Conservation (phyloP, 2,888 invertebrate genomes). For the Heliconius charithonia region DNA sequence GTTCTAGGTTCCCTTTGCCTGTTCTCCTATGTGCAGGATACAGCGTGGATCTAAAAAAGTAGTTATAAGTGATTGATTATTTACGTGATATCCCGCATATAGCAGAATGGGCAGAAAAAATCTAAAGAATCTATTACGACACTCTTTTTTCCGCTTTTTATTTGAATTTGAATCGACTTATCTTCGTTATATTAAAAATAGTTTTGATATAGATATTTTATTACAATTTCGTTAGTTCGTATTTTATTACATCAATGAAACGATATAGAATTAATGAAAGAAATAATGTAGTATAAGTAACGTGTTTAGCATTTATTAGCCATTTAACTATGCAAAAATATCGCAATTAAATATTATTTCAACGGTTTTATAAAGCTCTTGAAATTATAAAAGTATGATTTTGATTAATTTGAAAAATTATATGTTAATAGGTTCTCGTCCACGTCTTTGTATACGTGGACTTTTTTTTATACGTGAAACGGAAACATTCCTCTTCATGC, state of each 20-base stretch:
- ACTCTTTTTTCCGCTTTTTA: too few relatives aligned
- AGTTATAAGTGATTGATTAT: too few relatives aligned
- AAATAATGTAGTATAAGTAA: not conserved
- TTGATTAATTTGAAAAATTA: not conserved
- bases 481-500: not conserved
- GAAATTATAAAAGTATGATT: not conserved
- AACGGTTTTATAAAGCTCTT: not conserved
- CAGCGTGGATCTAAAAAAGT: too few relatives aligned
- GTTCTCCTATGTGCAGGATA: too few relatives aligned
- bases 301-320: not conserved
- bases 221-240: too few relatives aligned
- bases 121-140: too few relatives aligned
- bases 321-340: not conserved
- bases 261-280: not conserved
- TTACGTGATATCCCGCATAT: too few relatives aligned
- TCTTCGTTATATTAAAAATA: too few relatives aligned
- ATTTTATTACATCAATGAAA: not conserved
- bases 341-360: not conserved
- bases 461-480: too few relatives aligned
- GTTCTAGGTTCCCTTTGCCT: too few relatives aligned
- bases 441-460: not conserved
- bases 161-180: too few relatives aligned
- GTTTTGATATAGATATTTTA: not conserved
- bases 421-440: not conserved
- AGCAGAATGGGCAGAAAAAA: too few relatives aligned